phyloP scores from a whole-genome alignment of 1,140 invertebrate species.

The Triops cancriformis region DNA sequence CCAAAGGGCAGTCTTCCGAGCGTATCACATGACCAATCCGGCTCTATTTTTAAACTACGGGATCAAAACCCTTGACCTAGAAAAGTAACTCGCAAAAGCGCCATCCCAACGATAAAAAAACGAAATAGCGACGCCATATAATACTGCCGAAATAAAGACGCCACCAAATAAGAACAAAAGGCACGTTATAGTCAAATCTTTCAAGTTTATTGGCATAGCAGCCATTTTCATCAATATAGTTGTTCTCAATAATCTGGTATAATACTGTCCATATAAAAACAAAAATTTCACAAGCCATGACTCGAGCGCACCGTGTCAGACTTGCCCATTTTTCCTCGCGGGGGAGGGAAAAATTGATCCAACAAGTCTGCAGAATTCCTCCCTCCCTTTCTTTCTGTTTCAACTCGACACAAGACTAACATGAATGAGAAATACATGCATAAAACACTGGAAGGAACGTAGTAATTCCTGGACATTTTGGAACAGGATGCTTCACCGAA shows the following conservation, averaged over 20 bases:
- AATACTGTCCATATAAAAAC: constrained; percentile 20
- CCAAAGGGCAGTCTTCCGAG: not conserved
- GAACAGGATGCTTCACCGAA: not conserved
- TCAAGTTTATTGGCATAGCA: not conserved
- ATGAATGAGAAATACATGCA: constrained; percentile 16
- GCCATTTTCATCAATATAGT: not conserved
- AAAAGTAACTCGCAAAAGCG: not conserved
- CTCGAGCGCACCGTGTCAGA: not conserved
- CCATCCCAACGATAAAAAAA: too few relatives aligned
- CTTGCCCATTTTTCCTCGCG: not conserved
- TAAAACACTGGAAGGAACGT: constrained; percentile 16
- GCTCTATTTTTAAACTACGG: not conserved
- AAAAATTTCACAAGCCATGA: not conserved
- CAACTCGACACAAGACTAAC: not conserved
- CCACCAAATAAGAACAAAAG: not conserved
- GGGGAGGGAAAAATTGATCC: not conserved
- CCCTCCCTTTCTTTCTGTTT: not conserved
- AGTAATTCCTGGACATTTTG: not conserved
- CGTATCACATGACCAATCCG: not conserved
- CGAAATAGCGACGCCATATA: too few relatives aligned
- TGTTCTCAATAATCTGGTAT: constrained; percentile 11
- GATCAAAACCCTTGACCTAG: not conserved
- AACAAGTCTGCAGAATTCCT: not conserved
- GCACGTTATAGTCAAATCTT: not conserved
- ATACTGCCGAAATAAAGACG: too few relatives aligned